A percentile compares a stretch with the other conserved stretches of the same genome.
These are phyloP conservation scores for Vidua chalybeata DNA, from an alignment of 2,113 vertebrate species.

Conservation along the genomic window DNA sequence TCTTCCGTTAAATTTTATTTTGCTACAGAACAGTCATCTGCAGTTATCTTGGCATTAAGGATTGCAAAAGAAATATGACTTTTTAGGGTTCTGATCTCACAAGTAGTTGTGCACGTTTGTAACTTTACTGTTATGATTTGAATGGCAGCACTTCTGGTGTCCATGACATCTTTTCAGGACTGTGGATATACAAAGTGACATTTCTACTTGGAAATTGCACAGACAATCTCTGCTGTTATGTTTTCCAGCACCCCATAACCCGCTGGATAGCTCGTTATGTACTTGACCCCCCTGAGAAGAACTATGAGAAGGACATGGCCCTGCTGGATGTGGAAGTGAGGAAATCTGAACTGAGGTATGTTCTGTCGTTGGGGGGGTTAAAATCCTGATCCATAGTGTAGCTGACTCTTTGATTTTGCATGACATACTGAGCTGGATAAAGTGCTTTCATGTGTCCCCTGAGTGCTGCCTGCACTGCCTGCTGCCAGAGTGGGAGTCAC, in stretches of 20 bases:
- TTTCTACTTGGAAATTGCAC: not conserved
- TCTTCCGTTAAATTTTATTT: not conserved
- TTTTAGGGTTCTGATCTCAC: not conserved
- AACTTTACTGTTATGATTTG: not conserved
- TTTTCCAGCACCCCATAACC: constrained; percentile 90
- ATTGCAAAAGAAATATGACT: not conserved
- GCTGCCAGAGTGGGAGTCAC: not conserved
- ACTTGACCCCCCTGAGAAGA: constrained; percentile 84
- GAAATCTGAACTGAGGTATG: constrained; percentile 86
- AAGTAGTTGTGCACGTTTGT: not conserved
- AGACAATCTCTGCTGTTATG: not conserved
- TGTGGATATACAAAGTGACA: not conserved
- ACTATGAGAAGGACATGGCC: constrained; percentile 91
- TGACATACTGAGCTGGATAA: not conserved
- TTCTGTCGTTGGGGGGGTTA: not conserved
- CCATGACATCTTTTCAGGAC: not conserved
- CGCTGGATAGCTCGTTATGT: constrained; percentile 84
- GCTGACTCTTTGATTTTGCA: not conserved
- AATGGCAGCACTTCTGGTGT: not conserved
- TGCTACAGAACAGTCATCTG: not conserved
- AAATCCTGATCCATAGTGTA: not conserved
- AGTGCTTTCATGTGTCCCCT: not conserved
- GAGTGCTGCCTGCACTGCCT: not conserved
- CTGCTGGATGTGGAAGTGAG: constrained; percentile 78
- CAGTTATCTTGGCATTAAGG: not conserved